A percentile compares a stretch with the other conserved stretches of the same genome.
Conservation (phyloP, 2,888 invertebrate genomes). For the Coelinius sp. region DNA sequence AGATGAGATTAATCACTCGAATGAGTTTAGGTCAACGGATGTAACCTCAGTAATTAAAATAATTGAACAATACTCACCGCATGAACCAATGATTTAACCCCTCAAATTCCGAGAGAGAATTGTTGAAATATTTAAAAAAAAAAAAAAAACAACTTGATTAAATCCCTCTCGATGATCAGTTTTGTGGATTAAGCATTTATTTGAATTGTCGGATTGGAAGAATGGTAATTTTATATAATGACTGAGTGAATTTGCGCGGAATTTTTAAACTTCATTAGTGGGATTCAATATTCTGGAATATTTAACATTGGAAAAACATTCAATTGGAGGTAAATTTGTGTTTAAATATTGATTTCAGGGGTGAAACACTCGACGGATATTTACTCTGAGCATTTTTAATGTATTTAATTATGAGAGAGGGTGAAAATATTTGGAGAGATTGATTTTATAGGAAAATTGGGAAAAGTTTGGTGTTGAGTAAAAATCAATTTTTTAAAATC, state of each 20-base stretch:
- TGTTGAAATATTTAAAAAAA: background rate
- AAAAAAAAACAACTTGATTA: background rate
- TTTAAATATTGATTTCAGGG: background rate
- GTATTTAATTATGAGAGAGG: too few species aligned
- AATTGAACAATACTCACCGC: background rate
- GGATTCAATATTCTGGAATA: background rate
- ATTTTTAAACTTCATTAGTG: background rate
- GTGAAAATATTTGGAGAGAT: background rate
- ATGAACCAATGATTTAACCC: background rate
- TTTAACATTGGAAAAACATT: background rate
- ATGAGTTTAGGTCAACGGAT: background rate
- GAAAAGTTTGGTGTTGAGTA: too few species aligned
- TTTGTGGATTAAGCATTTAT: background rate
- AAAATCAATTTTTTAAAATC: too few species aligned
- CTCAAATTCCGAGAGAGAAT: background rate
- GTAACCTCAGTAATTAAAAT: background rate
- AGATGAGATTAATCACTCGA: background rate
- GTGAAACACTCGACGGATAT: background rate
- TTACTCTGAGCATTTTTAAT: background rate
- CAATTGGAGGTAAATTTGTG: conserved; percentile 1
- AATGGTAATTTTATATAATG: background rate
- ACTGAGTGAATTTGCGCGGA: background rate
- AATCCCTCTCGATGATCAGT: background rate
- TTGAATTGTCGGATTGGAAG: background rate
- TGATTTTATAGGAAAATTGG: too few species aligned